Conservation (phyloP, 2,797 vertebrate species). For the Chloroceryle amazona region DNA sequence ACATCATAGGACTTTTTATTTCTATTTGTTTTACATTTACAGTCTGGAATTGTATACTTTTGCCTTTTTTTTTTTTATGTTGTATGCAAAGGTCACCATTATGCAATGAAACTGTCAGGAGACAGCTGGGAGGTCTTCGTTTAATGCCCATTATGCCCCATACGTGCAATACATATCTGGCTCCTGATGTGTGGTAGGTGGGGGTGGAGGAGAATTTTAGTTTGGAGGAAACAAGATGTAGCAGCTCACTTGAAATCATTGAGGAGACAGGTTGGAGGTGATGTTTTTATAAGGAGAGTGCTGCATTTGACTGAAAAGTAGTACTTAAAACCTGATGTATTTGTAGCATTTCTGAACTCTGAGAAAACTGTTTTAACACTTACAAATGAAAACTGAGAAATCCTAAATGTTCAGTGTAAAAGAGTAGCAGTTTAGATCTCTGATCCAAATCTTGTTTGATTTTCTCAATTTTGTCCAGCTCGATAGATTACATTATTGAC, state of each 20-base stretch:
- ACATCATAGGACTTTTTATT: not conserved
- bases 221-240: slow-evolving; percentile 28
- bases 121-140: slow-evolving; percentile 61
- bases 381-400: not conserved
- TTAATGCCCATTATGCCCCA: slow-evolving; percentile 43
- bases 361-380: not conserved
- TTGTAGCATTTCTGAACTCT: not conserved
- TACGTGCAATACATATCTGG: slow-evolving; percentile 28
- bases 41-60: not conserved
- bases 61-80: not conserved
- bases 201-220: not conserved
- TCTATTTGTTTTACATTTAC: not conserved
- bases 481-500: not conserved
- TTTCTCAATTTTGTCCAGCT: not conserved
- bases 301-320: not conserved
- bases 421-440: not conserved
- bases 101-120: slow-evolving; percentile 58
- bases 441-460: not conserved
- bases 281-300: not conserved
- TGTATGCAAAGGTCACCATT: not conserved
- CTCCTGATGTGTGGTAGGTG: not conserved
- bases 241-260: not conserved
- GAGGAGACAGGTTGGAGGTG: not conserved
- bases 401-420: not conserved
- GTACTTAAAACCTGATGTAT: not conserved